Evolutionary conservation across 2,797 vertebrate species (phyloP).

Genomic region (Liasis olivaceus): DNA sequence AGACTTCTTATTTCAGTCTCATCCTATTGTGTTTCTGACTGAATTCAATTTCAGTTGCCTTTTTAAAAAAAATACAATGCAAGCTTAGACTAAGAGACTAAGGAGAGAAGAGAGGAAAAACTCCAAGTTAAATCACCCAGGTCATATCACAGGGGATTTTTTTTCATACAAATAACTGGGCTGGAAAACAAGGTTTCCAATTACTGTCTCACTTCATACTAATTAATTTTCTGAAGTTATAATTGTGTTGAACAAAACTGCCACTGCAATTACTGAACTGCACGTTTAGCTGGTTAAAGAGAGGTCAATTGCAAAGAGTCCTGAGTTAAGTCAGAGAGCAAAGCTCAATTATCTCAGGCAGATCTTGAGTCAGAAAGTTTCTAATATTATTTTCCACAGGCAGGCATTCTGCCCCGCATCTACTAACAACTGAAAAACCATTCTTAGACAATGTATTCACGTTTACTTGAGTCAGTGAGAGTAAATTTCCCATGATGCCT

Average conservation of each 20-base stretch:
- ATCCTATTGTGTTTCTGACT: background rate
- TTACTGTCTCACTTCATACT: conserved; percentile 29
- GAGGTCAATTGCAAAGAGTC: background rate
- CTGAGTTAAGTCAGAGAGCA: background rate
- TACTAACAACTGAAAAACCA: background rate
- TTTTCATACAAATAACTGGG: background rate
- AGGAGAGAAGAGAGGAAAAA: background rate
- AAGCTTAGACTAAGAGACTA: background rate
- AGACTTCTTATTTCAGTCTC: no score
- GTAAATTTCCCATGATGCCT: background rate
- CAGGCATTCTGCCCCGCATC: background rate
- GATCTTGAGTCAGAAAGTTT: background rate
- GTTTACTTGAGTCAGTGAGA: background rate
- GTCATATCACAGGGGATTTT: background rate
- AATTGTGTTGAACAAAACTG: conserved; percentile 25
- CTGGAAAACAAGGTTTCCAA: conserved; percentile 23
- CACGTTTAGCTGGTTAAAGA: background rate
- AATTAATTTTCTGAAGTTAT: background rate
- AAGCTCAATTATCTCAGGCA: background rate
- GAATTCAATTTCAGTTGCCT: background rate
- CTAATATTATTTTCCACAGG: background rate
- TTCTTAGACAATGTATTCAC: background rate
- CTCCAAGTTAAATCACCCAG: background rate
- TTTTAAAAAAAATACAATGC: background rate
- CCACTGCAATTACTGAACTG: conserved; percentile 12